Percentiles rank a stretch among this genome's conserved stretches.
Evolutionary conservation across 2,888 invertebrate genomes (phyloP).

Genomic region (Ametastegia equiseti): DNA sequence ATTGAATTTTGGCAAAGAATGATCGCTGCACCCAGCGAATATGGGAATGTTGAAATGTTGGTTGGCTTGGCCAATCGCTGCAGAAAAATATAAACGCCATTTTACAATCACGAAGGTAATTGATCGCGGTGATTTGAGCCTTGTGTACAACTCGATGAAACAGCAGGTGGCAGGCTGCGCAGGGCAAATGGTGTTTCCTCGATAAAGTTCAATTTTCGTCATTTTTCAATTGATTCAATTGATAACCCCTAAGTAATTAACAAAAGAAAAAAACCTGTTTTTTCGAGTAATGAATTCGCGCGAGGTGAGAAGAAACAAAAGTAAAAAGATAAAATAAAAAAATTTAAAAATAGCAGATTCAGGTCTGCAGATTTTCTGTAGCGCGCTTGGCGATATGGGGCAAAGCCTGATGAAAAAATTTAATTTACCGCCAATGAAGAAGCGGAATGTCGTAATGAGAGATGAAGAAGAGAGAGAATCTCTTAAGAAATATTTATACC

Average conservation of each 20-base stretch:
- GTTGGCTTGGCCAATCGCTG: too few species aligned
- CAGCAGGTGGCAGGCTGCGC: neutral
- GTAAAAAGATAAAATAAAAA: neutral
- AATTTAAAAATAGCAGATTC: neutral
- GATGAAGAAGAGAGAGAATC: neutral
- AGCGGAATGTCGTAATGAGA: slow-evolving; percentile 31
- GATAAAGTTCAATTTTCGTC: slow-evolving; percentile 10
- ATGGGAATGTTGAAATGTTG: too few species aligned
- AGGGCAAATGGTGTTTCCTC: neutral
- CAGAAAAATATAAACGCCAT: neutral
- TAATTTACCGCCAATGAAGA: slow-evolving; percentile 30
- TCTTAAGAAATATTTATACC: slow-evolving; percentile 26
- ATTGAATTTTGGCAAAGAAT: too few species aligned
- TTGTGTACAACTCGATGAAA: neutral
- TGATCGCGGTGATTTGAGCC: neutral
- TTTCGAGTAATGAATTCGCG: neutral
- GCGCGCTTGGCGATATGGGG: neutral
- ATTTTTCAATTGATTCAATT: neutral
- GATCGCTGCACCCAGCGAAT: too few species aligned
- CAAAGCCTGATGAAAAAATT: slow-evolving; percentile 4
- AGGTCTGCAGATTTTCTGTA: neutral
- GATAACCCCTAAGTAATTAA: neutral
- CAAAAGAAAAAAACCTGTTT: too few species aligned
- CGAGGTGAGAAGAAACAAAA: neutral
- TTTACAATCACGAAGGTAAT: slow-evolving; percentile 7